phyloP scores from a whole-genome alignment of 2,888 invertebrate genomes.

The Athalia rosae region DNA sequence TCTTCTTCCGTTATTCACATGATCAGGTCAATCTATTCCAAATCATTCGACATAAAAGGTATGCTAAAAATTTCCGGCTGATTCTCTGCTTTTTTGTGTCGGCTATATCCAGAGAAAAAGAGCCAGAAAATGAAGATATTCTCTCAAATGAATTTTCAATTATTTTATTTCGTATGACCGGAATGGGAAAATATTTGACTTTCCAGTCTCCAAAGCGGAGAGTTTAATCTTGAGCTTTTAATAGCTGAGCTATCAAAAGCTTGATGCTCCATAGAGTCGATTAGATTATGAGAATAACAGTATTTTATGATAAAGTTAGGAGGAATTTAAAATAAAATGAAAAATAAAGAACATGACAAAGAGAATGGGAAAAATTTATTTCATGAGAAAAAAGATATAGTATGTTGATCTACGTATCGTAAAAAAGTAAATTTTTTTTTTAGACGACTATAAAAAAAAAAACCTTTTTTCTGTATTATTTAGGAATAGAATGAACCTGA shows the following conservation, averaged over 20 bases:
- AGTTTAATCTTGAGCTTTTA: constrained; percentile 22
- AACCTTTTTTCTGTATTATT: too few relatives aligned
- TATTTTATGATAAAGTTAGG: not conserved
- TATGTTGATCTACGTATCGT: too few relatives aligned
- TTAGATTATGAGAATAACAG: not conserved
- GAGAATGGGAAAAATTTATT: not conserved
- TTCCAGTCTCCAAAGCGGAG: not conserved
- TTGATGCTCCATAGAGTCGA: not conserved
- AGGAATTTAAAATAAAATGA: not conserved
- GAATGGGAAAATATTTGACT: not conserved
- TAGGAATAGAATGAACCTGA: constrained; percentile 32
- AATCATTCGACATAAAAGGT: constrained; percentile 63
- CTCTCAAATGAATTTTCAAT: not conserved
- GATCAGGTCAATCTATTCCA: constrained; percentile 62
- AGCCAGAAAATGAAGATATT: not conserved
- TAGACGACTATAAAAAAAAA: too few relatives aligned
- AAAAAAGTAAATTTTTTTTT: not conserved
- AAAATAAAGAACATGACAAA: not conserved
- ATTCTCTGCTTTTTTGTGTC: not conserved
- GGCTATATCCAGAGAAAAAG: not conserved
- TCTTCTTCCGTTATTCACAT: constrained; percentile 63
- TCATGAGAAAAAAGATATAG: not conserved
- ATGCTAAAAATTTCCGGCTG: constrained; percentile 37
- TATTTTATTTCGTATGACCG: too few relatives aligned
- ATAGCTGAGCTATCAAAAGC: constrained; percentile 26